Evolutionary conservation across 2,888 invertebrate genomes (phyloP).

Genomic region (Mesorhabditis belari): DNA sequence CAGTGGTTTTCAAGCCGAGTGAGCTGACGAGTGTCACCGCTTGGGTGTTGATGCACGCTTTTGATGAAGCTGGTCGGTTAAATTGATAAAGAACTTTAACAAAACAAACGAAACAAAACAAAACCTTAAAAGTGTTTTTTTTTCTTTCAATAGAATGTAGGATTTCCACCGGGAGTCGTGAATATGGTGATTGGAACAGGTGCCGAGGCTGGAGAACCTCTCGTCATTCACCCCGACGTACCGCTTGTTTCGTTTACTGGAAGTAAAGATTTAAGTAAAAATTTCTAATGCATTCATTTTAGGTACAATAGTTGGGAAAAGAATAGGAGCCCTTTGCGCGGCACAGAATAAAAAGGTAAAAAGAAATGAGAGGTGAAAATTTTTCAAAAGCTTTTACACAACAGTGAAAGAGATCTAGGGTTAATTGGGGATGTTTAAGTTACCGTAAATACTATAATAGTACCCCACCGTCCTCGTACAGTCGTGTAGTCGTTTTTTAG

Average conservation of each 20-base stretch:
- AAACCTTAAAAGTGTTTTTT: too few species aligned
- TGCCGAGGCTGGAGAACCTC: slow-evolving; percentile 56
- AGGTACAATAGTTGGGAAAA: slow-evolving; percentile 37
- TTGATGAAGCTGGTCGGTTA: slow-evolving; percentile 56
- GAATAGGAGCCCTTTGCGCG: slow-evolving; percentile 45
- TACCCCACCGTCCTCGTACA: too few species aligned
- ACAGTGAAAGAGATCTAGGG: too few species aligned
- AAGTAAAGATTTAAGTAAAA: slow-evolving; percentile 25
- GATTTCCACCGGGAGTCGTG: slow-evolving; percentile 60
- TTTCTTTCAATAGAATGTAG: too few species aligned
- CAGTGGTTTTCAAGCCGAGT: slow-evolving; percentile 61
- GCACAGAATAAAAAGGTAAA: slow-evolving; percentile 56
- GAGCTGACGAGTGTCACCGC: slow-evolving; percentile 61
- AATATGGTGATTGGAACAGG: slow-evolving; percentile 61
- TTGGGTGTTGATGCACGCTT: slow-evolving; percentile 57
- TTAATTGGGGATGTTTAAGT: too few species aligned
- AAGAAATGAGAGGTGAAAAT: neutral
- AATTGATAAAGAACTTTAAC: neutral
- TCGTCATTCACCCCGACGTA: slow-evolving; percentile 59
- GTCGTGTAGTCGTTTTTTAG: too few species aligned
- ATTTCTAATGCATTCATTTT: neutral
- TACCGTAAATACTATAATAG: too few species aligned
- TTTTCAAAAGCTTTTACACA: neutral
- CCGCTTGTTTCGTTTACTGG: slow-evolving; percentile 61
- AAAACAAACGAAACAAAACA: too few species aligned